Base-by-base conservation (phyloP, 2,888 invertebrate species). In the Lasioglossum vierecki region DNA sequence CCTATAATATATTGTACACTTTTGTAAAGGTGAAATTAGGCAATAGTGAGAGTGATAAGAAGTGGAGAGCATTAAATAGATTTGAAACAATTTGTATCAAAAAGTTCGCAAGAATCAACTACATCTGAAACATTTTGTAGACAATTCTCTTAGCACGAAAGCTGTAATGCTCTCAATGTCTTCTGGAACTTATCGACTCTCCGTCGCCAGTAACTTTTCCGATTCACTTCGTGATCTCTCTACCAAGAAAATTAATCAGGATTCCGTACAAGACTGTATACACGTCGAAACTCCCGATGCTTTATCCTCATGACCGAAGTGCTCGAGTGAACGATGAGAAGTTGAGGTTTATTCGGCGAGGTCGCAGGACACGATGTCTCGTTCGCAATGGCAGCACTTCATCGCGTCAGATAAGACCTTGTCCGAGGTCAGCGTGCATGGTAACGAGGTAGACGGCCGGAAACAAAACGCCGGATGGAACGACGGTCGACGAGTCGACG, bases 381-480 rank as follows among this genome's bases (percentile, higher is more conserved):
- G 82, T 60, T 77, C 82, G 35, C 76, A 73, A 74, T 82, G 26
- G 73, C 46, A 9, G 74, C 83, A 70, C 74, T 86, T 73, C 83
- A 73, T 71, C 84, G 82, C 80, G 83, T 68, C 84, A 86, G 91
- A 89, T 91, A 90, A 91, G 89, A 90, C 92, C 90, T 93, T 93
- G 92, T 79, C 92, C 79, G 87, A 92, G 93, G 93, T 93, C 92
- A 92, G 92, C 82, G 88, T 88, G 82, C 88, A 83, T 84, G 84
- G 82, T 84, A 83, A 80, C 80, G 78, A 79, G 68, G 46, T 26
- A 74, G 80, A 72, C 82, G 85, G 80, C 71, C 83, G 82, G 81
- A 79, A 86, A 84, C 79, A 18, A 41, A 70, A 70, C 41, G 75
- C 66, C 79, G 80, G 77, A 80, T 57, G 63, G 71, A 81, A 76